Base-by-base conservation (phyloP, 2,888 invertebrate genomes). In the Arrhopalites spinosus region DNA sequence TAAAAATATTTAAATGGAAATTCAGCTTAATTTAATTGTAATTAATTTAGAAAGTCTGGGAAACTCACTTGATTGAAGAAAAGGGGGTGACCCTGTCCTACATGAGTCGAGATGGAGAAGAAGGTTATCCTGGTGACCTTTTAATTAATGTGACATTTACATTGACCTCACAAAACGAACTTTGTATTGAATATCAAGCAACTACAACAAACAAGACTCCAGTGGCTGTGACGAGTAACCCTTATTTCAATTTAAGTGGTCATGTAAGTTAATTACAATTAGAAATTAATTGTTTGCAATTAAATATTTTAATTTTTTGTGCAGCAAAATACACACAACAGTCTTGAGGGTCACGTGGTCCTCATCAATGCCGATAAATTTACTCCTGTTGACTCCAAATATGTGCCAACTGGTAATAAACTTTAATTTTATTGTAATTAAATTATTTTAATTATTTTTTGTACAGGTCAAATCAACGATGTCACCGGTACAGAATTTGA, bases 181-280 rank as follows among this genome's bases (percentile, higher is more conserved):
- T 97, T 66, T 86, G 89, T 78, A 89, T 96, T 7, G 88, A 90
- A 78, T 93, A 93, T 88, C 89, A 87, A 78, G 93, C 93, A 23
- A 90, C 89, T 3, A 89, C 92, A 2, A 91, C 90, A 15, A 92
- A 92, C 84, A 89, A 92, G 0, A 96, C 96, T 0, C 90, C 92
- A 15, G 87, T 97, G 78, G 96, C 95, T 85, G 86, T 97, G 75
- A 94, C 95, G 66, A 93, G 92, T 85, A 92, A 95, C 84, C 90
- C 92, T 0, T 97, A 93, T 85, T 96, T 96, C 86, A 98, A 98
- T 86, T 88, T 98, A 50, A 94, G 91, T 67, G 96, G 96, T 20
- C 94, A 96, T 86, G 91, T 59, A 59, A 59, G 27, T 50, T 17
- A n/a, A n/a, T n/a, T n/a, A n/a, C n/a, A n/a, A n/a, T n/a, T n/a